phyloP scores from a whole-genome alignment of 2,797 vertebrate genomes.

The Remorina albescens region DNA sequence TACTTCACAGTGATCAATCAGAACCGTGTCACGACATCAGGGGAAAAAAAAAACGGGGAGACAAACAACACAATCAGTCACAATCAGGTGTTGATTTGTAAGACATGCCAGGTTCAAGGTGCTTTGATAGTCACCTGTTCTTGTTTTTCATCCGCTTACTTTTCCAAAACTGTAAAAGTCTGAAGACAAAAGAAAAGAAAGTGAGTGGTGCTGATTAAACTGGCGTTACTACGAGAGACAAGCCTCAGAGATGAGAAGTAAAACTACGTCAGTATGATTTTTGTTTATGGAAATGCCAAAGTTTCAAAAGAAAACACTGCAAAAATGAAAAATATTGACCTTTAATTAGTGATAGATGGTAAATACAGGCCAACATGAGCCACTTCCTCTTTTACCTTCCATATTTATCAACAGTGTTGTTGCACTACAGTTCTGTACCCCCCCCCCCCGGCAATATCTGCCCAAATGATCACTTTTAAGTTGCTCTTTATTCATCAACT shows the following conservation, averaged over 20 bases:
- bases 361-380: not conserved
- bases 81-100: not conserved
- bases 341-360: not conserved
- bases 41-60: not conserved
- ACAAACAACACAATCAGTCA: not conserved
- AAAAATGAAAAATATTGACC: too few species aligned
- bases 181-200: too few species aligned
- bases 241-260: too few species aligned
- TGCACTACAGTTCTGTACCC: not conserved
- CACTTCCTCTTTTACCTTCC: slow-evolving; percentile 11
- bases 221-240: too few species aligned
- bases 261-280: too few species aligned
- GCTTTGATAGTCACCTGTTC: not conserved
- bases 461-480: not conserved
- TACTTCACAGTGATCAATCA: slow-evolving; percentile 1
- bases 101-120: too few species aligned
- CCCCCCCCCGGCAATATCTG: too few species aligned
- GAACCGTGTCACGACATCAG: not conserved
- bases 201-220: too few species aligned
- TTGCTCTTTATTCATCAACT: not conserved
- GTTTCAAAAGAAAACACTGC: too few species aligned
- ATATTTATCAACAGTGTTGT: not conserved
- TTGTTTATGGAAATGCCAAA: too few species aligned
- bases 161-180: too few species aligned
- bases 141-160: not conserved